Evolutionary conservation across 2,113 vertebrate species (phyloP).

Genomic region (Dinomys branickii): DNA sequence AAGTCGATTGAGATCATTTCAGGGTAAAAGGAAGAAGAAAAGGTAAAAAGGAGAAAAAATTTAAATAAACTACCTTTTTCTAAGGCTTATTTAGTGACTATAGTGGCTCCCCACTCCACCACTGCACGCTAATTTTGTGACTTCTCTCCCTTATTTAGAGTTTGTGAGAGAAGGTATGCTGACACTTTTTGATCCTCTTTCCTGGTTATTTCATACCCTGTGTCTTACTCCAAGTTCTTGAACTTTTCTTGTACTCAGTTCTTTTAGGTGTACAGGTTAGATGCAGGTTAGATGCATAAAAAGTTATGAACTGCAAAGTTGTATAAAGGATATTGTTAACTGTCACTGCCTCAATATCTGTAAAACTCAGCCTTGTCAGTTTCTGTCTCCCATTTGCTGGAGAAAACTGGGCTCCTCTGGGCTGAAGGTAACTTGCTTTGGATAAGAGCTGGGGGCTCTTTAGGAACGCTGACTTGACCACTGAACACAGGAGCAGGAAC

Average conservation of each 20-base stretch:
- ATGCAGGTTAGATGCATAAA: background rate
- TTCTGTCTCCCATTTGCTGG: background rate
- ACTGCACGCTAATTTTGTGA: background rate
- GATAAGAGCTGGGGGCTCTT: background rate
- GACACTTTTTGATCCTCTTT: background rate
- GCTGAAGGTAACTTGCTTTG: background rate
- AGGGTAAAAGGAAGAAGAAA: background rate
- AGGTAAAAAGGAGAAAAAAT: background rate
- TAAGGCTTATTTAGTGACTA: background rate
- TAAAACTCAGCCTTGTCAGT: background rate
- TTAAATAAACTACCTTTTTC: background rate
- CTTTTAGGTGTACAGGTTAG: background rate
- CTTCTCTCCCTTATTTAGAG: too few species aligned
- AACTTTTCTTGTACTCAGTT: background rate
- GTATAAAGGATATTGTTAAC: background rate
- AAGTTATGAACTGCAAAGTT: background rate
- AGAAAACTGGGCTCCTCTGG: background rate
- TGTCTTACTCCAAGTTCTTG: background rate
- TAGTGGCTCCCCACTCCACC: too few species aligned
- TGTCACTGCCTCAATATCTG: too few species aligned
- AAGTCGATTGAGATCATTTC: background rate
- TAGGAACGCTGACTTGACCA: background rate
- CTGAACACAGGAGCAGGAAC: background rate
- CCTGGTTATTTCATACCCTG: background rate
- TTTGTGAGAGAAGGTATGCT: background rate